Conservation (phyloP, 2,113 vertebrate species). For the Hassar affinis region DNA sequence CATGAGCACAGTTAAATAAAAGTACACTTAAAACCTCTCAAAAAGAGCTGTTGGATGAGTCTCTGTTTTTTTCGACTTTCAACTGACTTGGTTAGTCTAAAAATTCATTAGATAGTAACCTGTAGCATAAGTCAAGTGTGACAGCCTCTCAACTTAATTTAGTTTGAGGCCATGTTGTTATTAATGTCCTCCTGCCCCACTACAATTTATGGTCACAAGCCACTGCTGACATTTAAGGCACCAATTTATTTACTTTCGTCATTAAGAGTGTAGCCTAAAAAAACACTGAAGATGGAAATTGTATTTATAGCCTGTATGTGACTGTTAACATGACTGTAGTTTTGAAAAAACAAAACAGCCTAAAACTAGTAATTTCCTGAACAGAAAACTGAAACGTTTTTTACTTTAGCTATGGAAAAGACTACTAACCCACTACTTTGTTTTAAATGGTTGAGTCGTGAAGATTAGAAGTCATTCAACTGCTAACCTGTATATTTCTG, state of each 20-base stretch:
- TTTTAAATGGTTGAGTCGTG: background rate
- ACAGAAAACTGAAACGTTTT: too few relatives aligned
- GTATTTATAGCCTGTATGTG: background rate
- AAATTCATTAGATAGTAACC: too few relatives aligned
- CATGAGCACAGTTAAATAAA: background rate
- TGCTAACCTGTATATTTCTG: background rate
- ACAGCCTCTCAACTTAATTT: too few relatives aligned
- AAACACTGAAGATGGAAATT: background rate
- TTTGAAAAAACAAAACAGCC: background rate
- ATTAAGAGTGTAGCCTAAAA: too few relatives aligned
- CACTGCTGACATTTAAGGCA: background rate
- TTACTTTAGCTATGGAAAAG: too few relatives aligned
- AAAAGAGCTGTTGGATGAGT: background rate
- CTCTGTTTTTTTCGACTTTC: background rate
- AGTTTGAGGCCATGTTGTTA: too few relatives aligned
- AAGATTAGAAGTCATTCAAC: background rate
- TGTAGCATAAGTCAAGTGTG: too few relatives aligned
- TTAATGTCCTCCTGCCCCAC: too few relatives aligned
- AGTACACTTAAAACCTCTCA: too few relatives aligned
- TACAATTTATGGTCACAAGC: background rate
- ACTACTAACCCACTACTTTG: background rate
- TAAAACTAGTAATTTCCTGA: background rate
- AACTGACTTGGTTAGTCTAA: too few relatives aligned
- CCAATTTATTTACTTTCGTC: background rate
- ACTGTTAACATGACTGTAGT: too few relatives aligned